phyloP scores from a whole-genome alignment of 1,140 invertebrate species.

The Drosophila sturtevanti region DNA sequence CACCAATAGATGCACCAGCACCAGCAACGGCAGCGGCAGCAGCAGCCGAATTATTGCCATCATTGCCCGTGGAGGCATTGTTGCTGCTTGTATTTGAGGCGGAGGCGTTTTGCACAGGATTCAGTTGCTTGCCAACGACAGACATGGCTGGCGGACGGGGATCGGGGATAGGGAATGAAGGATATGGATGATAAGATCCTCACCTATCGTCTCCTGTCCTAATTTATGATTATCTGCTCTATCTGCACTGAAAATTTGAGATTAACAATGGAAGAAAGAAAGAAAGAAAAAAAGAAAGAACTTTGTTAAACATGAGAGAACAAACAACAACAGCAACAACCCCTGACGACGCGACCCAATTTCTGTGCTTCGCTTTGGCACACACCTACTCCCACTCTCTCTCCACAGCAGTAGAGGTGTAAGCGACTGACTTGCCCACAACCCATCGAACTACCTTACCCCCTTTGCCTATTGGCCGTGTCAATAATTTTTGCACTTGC shows the following conservation, averaged over 20 bases:
- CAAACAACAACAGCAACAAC: slow-evolving; percentile 19
- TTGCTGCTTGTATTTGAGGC: slow-evolving; percentile 10
- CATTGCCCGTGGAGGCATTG: background rate
- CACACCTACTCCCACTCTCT: slow-evolving; percentile 2
- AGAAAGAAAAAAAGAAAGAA: slow-evolving; percentile 23
- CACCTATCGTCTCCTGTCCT: background rate
- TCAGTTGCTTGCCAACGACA: slow-evolving; percentile 71
- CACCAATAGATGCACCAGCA: background rate
- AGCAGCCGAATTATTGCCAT: slow-evolving; percentile 3
- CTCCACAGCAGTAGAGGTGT: too few relatives aligned
- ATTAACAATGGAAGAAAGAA: slow-evolving; percentile 12
- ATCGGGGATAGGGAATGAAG: background rate
- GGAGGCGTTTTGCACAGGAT: slow-evolving; percentile 61
- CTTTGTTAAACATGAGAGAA: slow-evolving; percentile 10
- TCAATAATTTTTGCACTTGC: slow-evolving; percentile 25
- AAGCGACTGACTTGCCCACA: background rate
- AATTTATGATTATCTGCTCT: slow-evolving; percentile 1
- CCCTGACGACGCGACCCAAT: slow-evolving; percentile 63
- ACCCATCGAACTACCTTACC: background rate
- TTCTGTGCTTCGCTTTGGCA: slow-evolving; percentile 70
- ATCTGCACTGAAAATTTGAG: background rate
- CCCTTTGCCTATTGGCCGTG: background rate
- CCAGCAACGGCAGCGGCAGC: slow-evolving; percentile 11
- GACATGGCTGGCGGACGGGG: slow-evolving; percentile 48
- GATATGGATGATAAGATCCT: slow-evolving; percentile 10